phyloP scores from a whole-genome alignment of 2,797 vertebrate species.

The Onychomys arenicola region DNA sequence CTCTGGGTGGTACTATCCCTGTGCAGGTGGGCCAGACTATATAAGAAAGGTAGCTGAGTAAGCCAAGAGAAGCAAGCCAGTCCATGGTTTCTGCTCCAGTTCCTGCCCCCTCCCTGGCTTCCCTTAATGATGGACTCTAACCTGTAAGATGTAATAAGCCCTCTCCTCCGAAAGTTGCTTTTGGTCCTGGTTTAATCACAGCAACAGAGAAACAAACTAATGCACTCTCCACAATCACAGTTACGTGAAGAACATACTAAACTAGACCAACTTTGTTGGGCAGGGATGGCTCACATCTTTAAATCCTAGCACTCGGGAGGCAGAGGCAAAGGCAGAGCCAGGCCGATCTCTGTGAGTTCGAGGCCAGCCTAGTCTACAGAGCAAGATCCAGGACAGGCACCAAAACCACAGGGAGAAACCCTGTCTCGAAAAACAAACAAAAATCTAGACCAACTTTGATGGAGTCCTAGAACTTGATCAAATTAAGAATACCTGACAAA shows the following conservation, averaged over 20 bases:
- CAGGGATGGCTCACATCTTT: too few species aligned
- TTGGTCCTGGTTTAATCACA: not conserved
- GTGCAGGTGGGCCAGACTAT: not conserved
- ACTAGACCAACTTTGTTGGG: not conserved
- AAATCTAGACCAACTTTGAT: not conserved
- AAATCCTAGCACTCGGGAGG: too few species aligned
- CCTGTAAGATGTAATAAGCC: not conserved
- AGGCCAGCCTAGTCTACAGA: too few species aligned
- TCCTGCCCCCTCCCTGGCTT: not conserved
- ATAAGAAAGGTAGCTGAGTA: not conserved
- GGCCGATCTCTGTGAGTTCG: too few species aligned
- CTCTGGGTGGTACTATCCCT: not conserved
- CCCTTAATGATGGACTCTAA: not conserved
- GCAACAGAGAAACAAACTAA: not conserved
- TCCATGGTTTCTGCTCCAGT: not conserved
- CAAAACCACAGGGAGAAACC: too few species aligned
- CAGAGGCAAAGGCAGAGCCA: too few species aligned
- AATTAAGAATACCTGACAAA: not conserved
- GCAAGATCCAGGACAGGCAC: too few species aligned
- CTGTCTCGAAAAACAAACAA: too few species aligned
- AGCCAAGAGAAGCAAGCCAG: not conserved
- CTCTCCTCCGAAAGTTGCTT: not conserved
- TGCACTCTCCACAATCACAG: not conserved
- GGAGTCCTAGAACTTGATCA: not conserved
- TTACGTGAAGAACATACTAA: conserved; percentile 52